Conservation (phyloP, 2,797 vertebrate genomes). For the Acanthiza pusilla region DNA sequence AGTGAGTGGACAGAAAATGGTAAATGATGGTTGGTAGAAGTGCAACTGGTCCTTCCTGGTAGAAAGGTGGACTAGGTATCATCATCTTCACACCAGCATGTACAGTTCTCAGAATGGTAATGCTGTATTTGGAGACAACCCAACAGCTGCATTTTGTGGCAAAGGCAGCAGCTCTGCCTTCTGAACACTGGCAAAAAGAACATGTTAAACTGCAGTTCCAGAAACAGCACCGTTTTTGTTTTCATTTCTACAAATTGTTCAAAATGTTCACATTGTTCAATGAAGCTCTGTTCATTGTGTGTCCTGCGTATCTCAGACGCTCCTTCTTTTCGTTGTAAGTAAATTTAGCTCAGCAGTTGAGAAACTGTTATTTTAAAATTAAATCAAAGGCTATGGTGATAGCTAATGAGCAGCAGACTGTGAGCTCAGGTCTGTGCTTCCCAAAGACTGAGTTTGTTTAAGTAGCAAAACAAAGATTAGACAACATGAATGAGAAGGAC, state of each 20-base stretch:
- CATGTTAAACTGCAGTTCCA: neutral
- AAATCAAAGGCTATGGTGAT: neutral
- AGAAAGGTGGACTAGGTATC: neutral
- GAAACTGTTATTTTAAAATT: neutral
- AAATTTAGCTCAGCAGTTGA: neutral
- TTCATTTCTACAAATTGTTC: neutral
- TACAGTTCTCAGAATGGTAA: neutral
- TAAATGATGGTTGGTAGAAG: neutral
- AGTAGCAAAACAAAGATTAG: neutral
- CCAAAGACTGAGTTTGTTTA: neutral
- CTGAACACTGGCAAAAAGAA: neutral
- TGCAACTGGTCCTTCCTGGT: neutral
- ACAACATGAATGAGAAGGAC: neutral
- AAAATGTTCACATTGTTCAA: neutral
- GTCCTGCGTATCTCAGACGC: neutral
- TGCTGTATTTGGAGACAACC: neutral
- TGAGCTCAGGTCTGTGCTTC: neutral
- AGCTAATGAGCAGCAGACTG: neutral
- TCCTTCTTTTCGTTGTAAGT: neutral
- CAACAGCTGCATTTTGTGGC: neutral
- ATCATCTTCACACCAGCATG: neutral
- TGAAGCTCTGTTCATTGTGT: neutral
- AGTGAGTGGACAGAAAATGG: neutral
- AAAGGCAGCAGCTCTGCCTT: neutral
- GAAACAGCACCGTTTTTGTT: neutral